Evolutionary conservation across 2,888 invertebrate genomes (phyloP).

Genomic region (Achlya flavicornis): DNA sequence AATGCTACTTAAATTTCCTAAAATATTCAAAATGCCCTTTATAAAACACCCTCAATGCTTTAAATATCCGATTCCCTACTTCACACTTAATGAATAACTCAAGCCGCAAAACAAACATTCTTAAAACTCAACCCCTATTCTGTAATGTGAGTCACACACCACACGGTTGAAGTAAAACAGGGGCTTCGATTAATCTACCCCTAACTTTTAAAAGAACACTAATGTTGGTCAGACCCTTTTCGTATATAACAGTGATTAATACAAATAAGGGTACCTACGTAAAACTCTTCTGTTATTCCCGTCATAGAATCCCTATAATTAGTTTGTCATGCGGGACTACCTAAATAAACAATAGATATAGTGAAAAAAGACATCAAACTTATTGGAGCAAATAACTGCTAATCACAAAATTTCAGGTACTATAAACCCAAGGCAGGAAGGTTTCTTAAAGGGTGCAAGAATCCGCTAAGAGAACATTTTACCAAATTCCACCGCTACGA

Average conservation of each 20-base stretch:
- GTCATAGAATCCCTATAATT: too few species aligned
- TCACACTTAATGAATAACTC: background rate
- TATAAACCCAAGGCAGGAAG: too few species aligned
- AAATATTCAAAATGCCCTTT: too few species aligned
- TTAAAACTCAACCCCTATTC: constrained; percentile 9
- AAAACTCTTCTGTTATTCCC: background rate
- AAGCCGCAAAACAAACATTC: background rate
- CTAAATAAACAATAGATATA: too few species aligned
- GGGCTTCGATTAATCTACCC: constrained; percentile 9
- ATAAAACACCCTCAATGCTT: background rate
- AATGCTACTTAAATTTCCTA: too few species aligned
- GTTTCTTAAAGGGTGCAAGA: too few species aligned
- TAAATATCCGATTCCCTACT: background rate
- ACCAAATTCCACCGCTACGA: too few species aligned
- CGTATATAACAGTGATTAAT: background rate
- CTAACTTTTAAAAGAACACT: background rate
- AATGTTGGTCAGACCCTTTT: background rate
- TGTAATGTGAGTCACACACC: background rate
- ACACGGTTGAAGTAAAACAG: background rate
- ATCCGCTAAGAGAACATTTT: too few species aligned
- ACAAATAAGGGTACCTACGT: background rate
- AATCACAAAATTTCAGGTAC: too few species aligned
- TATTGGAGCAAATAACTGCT: too few species aligned
- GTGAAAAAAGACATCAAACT: too few species aligned
- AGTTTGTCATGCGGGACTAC: too few species aligned